Conservation (phyloP, 1,140 invertebrate species). For the Pogonomyrmex barbatus region DNA sequence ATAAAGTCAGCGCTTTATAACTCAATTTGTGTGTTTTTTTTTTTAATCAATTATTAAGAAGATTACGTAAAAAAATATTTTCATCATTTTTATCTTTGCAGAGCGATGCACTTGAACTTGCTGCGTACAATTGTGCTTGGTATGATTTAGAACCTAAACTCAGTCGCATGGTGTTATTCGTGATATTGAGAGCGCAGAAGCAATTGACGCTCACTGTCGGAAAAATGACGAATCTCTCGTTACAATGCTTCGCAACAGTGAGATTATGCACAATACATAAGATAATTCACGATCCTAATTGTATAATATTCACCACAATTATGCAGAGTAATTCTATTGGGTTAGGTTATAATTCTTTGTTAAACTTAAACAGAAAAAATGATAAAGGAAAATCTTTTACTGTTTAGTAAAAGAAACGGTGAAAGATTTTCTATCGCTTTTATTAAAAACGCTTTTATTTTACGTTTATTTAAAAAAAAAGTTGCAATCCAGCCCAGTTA, state of each 20-base stretch:
- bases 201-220: conserved; percentile 50
- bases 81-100: conserved; percentile 5
- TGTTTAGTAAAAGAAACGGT: too few relatives aligned
- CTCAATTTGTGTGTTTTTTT: not conserved
- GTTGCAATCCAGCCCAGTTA: too few relatives aligned
- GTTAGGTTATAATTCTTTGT: too few relatives aligned
- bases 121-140: conserved; percentile 39
- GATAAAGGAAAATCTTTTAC: too few relatives aligned
- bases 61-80: not conserved
- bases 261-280: not conserved
- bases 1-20: not conserved
- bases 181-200: conserved; percentile 52
- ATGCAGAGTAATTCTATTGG: too few relatives aligned
- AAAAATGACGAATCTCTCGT: conserved; percentile 46
- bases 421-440: too few relatives aligned
- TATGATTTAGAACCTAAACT: conserved; percentile 44
- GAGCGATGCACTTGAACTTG: conserved; percentile 37
- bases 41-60: not conserved
- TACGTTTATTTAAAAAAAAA: too few relatives aligned
- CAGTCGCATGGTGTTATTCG: conserved; percentile 40
- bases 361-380: too few relatives aligned
- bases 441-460: too few relatives aligned
- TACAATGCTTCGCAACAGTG: conserved; percentile 63
- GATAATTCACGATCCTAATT: not conserved
- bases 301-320: not conserved